Evolutionary conservation across 2,888 invertebrate genomes (phyloP).

Genomic region (Ophraella communa): DNA sequence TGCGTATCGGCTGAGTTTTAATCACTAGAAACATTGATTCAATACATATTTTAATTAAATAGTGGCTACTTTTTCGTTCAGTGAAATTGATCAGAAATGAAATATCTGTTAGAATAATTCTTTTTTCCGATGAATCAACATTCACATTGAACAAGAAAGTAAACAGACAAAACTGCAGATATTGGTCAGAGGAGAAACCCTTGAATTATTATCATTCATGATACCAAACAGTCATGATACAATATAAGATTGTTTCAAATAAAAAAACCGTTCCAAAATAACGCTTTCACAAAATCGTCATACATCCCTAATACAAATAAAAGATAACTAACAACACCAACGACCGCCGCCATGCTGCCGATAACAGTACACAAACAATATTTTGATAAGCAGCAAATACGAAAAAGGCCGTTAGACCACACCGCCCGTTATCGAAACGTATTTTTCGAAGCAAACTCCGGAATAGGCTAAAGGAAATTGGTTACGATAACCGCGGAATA

Average conservation of each 20-base stretch:
- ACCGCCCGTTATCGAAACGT: slow-evolving; percentile 21
- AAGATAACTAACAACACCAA: slow-evolving; percentile 19
- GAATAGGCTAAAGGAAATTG: slow-evolving; percentile 31
- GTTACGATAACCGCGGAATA: slow-evolving; percentile 23
- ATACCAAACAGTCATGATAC: too few species aligned
- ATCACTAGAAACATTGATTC: too few species aligned
- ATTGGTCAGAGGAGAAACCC: too few species aligned
- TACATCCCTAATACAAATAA: slow-evolving; percentile 1
- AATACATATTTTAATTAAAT: too few species aligned
- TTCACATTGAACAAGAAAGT: too few species aligned
- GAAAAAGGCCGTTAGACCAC: slow-evolving; percentile 19
- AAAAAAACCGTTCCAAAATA: neutral
- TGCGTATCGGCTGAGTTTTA: too few species aligned
- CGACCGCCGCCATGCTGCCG: slow-evolving; percentile 9
- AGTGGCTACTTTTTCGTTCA: too few species aligned
- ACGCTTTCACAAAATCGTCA: neutral
- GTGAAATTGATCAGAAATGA: too few species aligned
- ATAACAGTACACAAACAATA: slow-evolving; percentile 20
- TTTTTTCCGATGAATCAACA: too few species aligned
- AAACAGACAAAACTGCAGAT: too few species aligned
- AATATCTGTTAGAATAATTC: too few species aligned
- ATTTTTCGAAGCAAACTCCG: slow-evolving; percentile 27
- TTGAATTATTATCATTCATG: too few species aligned
- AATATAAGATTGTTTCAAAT: neutral
- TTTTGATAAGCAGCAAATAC: slow-evolving; percentile 16